Evolutionary conservation across 2,888 invertebrate species (phyloP), one percentile per base, ranked within the genome.

Genomic region (Punctoribates punctum): DNA sequence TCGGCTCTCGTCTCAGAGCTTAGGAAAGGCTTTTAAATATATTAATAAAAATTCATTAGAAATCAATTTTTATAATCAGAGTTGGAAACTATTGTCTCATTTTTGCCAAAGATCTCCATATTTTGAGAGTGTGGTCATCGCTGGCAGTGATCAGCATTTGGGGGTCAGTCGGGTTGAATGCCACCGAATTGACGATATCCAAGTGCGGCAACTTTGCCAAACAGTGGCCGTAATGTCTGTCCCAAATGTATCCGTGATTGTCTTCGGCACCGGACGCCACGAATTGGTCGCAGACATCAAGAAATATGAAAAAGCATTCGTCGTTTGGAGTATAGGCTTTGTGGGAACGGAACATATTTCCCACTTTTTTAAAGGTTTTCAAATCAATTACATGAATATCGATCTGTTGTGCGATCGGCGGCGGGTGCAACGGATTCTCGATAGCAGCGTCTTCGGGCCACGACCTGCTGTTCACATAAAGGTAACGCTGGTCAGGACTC

Each of bases 221-320:
- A 81, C 90, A 90, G 6, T 89, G 87, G 6, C 92, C 91, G 82
- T 92, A 93, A 82, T 92, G 91, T 74, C 92, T 86, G 82, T 93
- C 93, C 93, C 93, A 93, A 23, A 93, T 83, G 83, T 92, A 92
- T 1, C 91, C 92, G 82, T 90, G 89, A 81, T 89, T 89, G 82
- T 92, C 92, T 84, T 93, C 92, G 38, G 92, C 91, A 13, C 93
- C 93, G 84, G 92, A 92, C 57, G 92, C 92, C 13, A 93, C 90
- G 83, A 91, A 93, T 82, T 91, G 89, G 80, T 91, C 88, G 81
- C 89, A 90, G 6, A 92, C 92, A 83, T 93, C 92, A 67, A 93
- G 85, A 83, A 93, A 93, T 81, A 93, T 92, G 82, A 92, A 92
- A 83, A 92, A 93, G 81, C 92, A 93, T 82, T 92, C 91, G 76